Evolutionary conservation across 2,113 vertebrate species (phyloP).

Genomic region (Acrocephalus arundinaceus): DNA sequence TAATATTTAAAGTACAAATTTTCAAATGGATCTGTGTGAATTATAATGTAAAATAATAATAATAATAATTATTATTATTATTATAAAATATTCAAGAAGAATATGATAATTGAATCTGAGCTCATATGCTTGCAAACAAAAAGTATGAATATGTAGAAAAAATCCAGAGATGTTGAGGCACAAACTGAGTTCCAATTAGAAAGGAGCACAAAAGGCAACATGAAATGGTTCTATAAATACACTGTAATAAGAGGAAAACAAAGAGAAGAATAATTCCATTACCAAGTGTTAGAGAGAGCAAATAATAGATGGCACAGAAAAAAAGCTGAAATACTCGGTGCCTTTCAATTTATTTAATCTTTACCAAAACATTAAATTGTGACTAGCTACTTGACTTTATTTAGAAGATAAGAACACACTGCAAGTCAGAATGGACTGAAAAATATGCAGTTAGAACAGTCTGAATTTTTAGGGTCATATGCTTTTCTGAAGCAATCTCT

Average conservation of each 20-base stretch:
- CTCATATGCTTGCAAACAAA: background rate
- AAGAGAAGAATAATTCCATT: background rate
- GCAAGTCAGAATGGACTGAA: background rate
- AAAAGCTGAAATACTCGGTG: background rate
- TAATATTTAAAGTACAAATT: background rate
- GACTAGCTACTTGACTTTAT: background rate
- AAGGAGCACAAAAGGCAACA: conserved; percentile 17
- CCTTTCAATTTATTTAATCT: background rate
- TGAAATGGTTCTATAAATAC: background rate
- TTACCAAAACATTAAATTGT: background rate
- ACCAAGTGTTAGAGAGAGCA: background rate
- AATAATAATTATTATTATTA: background rate
- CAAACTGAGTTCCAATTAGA: conserved; percentile 6
- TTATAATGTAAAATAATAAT: background rate
- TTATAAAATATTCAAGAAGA: background rate
- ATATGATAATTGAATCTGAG: background rate
- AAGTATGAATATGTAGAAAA: background rate
- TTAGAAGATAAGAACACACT: background rate
- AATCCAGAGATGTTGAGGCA: background rate
- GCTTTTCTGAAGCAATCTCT: background rate
- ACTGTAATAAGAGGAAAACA: background rate
- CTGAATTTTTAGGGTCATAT: background rate
- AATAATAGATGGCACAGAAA: background rate
- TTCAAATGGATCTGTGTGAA: background rate
- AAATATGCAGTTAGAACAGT: background rate